Conservation (phyloP, 2,797 vertebrate species). For the Bucorvus abyssinicus region DNA sequence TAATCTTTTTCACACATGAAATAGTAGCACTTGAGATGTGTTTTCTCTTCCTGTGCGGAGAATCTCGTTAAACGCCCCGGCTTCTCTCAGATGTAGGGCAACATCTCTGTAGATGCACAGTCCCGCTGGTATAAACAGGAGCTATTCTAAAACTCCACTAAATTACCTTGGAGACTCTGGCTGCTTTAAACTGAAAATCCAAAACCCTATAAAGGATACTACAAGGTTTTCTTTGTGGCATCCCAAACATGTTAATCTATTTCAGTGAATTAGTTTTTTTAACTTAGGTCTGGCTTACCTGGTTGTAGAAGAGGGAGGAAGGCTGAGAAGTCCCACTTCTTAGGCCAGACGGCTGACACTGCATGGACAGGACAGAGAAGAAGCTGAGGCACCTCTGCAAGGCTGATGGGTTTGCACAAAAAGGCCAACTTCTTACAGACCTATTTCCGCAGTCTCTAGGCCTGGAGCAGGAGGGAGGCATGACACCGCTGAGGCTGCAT, state of each 20-base stretch:
- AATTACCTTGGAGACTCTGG: conserved; percentile 5
- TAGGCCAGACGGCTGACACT: background rate
- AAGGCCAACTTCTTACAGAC: background rate
- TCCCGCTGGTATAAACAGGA: conserved; percentile 6
- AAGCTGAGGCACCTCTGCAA: background rate
- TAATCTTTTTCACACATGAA: background rate
- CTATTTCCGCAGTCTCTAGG: background rate
- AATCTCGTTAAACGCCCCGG: background rate
- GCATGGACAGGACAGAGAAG: background rate
- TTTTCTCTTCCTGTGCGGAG: background rate
- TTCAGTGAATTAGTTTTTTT: background rate
- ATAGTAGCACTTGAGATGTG: background rate
- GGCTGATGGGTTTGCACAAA: background rate
- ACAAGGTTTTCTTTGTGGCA: background rate
- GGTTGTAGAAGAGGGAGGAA: background rate
- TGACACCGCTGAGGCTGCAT: background rate
- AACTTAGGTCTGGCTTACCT: background rate
- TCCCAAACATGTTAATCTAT: background rate
- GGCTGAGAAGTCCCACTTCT: background rate
- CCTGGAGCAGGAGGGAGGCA: background rate
- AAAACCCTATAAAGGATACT: background rate
- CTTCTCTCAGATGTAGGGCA: conserved; percentile 40
- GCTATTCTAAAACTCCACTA: conserved; percentile 33
- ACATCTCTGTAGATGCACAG: background rate
- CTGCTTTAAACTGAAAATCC: background rate